Evolutionary conservation across 1,140 invertebrate genomes (phyloP).

Genomic region (Drosophila pruinosa): DNA sequence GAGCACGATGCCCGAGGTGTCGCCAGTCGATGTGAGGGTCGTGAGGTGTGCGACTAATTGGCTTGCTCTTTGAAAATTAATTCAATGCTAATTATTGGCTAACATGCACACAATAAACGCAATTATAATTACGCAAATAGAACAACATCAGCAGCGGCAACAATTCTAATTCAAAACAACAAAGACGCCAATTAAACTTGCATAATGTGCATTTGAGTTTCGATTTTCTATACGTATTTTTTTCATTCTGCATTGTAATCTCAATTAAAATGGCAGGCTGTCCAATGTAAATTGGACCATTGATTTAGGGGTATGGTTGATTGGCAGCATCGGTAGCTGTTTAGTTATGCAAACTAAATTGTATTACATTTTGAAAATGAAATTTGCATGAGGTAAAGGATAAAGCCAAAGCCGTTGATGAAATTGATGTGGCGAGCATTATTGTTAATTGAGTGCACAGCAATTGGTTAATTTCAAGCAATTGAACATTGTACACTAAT

Average conservation of each 20-base stretch:
- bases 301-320: background rate
- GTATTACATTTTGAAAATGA: constrained; percentile 17
- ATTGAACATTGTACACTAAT: constrained; percentile 16
- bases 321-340: background rate
- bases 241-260: constrained; percentile 20
- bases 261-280: constrained; percentile 24
- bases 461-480: constrained; percentile 13
- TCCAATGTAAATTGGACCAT: constrained; percentile 12
- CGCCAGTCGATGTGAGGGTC: constrained; percentile 1
- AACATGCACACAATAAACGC: constrained; percentile 66
- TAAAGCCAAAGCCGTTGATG: background rate
- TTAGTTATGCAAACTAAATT: constrained; percentile 31
- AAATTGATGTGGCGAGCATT: background rate
- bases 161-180: constrained; percentile 16
- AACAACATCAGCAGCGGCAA: constrained; percentile 21
- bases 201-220: constrained; percentile 55
- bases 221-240: constrained; percentile 6
- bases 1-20: background rate
- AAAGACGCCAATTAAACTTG: constrained; percentile 56
- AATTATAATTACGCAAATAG: constrained; percentile 58
- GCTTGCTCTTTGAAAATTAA: constrained; percentile 71
- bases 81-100: constrained; percentile 71
- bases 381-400: constrained; percentile 5
- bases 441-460: constrained; percentile 39
- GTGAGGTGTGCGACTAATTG: constrained; percentile 65